phyloP scores from a whole-genome alignment of 2,888 invertebrate genomes.

The Ennomos fuscantarius region DNA sequence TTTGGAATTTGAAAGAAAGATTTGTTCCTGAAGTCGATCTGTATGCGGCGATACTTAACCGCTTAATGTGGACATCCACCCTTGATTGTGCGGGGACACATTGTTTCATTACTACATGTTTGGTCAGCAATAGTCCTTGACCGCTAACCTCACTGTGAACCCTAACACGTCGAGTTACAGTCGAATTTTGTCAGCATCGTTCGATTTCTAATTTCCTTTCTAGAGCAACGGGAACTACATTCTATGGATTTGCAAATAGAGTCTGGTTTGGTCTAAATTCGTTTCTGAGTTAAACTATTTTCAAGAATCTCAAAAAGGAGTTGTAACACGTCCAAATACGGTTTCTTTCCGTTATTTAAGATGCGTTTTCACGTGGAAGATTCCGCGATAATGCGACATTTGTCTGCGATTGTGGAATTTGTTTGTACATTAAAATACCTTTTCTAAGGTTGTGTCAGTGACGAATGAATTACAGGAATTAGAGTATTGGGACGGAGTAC shows the following conservation, averaged over 20 bases:
- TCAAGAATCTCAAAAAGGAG: not conserved
- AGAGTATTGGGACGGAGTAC: slow-evolving; percentile 25
- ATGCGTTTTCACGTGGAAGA: slow-evolving; percentile 35
- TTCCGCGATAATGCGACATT: slow-evolving; percentile 39
- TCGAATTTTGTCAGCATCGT: slow-evolving; percentile 3
- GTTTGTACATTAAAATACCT: slow-evolving; percentile 45
- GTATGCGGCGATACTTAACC: slow-evolving; percentile 40
- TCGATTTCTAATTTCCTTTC: slow-evolving; percentile 3
- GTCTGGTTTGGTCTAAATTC: not conserved
- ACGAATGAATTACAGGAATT: slow-evolving; percentile 40
- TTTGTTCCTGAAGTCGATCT: not conserved
- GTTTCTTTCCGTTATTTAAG: slow-evolving; percentile 9
- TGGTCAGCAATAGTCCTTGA: slow-evolving; percentile 54
- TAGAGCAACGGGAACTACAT: not conserved
- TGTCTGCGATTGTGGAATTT: slow-evolving; percentile 41
- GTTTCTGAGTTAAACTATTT: slow-evolving; percentile 3
- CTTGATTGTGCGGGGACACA: slow-evolving; percentile 61
- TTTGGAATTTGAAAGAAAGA: too few relatives aligned
- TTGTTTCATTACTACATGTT: slow-evolving; percentile 66
- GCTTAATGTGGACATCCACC: slow-evolving; percentile 52
- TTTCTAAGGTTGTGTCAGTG: slow-evolving; percentile 33
- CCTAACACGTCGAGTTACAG: slow-evolving; percentile 19
- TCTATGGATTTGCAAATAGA: not conserved
- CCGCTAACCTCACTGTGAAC: slow-evolving; percentile 23
- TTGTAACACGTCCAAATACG: slow-evolving; percentile 13